Evolutionary conservation across 1,140 invertebrate species (phyloP), one percentile per base, ranked within the genome.

Genomic region (Patella vulgata): DNA sequence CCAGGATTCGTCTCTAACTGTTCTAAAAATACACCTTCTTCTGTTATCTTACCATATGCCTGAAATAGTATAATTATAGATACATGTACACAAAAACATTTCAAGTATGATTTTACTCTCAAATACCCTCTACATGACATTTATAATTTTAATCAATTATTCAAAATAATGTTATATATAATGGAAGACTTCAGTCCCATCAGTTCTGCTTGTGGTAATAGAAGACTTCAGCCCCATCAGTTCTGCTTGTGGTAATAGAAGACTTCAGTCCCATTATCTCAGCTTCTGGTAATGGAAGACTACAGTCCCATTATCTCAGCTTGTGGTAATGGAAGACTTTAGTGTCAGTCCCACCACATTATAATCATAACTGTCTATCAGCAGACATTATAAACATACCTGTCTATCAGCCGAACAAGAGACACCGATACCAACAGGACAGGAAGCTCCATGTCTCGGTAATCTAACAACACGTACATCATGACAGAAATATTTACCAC

Each of bases 401-500:
- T 85, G 84, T 60, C 84, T 72, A 60, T 85, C 84, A 50, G 84
- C 84, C 28, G 84, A 85, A 62, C 84, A 85, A 2, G 82, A 84
- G 23, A 85, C 84, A 14, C 84, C 84, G 28, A 85, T 75, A 12
- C 84, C 83, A 4, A 79, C 81, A 39, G 84, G 84, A 66, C 84
- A 85, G 4, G 82, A 84, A 5, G 84, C 84, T 5, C 84, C 84
- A 60, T 85, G 84, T 19, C 84, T 69, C 0, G 84, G 84, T 3
- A 85, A 67, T 6, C 84, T 71, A 5, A 85, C 67, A 17, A 85
- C 83, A 27, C 84, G 68, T 0, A 85, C 84, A 70, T 85, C 84
- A 70, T 85, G 84, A 63, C 83, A 84, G 72, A 85, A 85, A 70
- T 85, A 85, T 63, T 84, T 84, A 3, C 84, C 84, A 11, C 84